phyloP scores from a whole-genome alignment of 1,140 invertebrate genomes.

The Samia ricini region DNA sequence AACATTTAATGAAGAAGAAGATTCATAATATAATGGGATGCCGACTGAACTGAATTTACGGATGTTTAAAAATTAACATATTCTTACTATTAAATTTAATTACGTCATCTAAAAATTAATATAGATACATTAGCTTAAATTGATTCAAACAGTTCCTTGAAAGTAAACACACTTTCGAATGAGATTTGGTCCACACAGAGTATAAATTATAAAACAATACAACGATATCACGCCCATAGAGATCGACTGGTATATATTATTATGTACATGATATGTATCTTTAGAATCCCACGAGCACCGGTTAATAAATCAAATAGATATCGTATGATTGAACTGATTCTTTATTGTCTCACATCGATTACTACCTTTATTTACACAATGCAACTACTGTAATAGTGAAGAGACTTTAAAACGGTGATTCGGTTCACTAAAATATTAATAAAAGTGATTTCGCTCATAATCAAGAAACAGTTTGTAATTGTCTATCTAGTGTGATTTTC shows the following conservation, averaged over 20 bases:
- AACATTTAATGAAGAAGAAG: too few species aligned
- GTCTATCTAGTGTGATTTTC: too few species aligned
- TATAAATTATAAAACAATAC: constrained; percentile 35
- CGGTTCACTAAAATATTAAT: neutral
- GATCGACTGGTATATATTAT: constrained; percentile 8
- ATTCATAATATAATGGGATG: too few species aligned
- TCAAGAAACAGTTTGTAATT: too few species aligned
- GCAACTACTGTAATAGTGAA: neutral
- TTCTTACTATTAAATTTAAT: too few species aligned
- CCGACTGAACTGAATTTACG: too few species aligned
- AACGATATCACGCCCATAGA: constrained; percentile 31
- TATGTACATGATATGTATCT: constrained; percentile 29
- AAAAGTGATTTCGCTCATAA: too few species aligned
- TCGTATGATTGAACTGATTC: constrained; percentile 61
- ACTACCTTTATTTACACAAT: constrained; percentile 59
- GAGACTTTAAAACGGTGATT: neutral
- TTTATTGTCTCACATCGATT: constrained; percentile 66
- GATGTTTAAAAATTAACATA: too few species aligned
- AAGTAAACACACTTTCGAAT: neutral
- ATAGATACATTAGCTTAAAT: neutral
- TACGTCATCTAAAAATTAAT: too few species aligned
- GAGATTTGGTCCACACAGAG: neutral
- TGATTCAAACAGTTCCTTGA: neutral
- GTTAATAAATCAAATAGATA: constrained; percentile 73
- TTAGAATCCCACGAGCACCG: constrained; percentile 30